Percentiles rank a stretch among this genome's conserved stretches.
These are phyloP conservation scores for Empidonax traillii DNA, from an alignment of 2,113 vertebrate genomes.

Conservation along the genomic window DNA sequence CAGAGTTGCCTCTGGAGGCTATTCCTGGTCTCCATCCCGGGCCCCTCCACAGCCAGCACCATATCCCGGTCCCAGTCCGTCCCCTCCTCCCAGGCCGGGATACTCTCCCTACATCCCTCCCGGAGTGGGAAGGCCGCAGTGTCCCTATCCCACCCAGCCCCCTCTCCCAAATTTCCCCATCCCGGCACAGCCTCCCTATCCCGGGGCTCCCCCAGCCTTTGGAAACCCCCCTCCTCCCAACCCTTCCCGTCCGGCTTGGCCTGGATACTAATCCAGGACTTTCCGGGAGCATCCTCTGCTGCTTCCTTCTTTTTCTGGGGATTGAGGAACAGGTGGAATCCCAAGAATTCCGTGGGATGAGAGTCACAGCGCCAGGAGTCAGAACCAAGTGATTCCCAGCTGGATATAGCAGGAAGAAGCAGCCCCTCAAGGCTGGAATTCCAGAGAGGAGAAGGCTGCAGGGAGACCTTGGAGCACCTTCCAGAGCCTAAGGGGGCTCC, in stretches of 20 bases:
- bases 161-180: slow-evolving; percentile 54
- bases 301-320: background rate
- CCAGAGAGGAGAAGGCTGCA: background rate
- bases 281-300: background rate
- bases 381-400: background rate
- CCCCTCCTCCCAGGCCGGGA: slow-evolving; percentile 17
- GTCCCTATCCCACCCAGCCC: slow-evolving; percentile 68
- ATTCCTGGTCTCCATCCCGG: slow-evolving; percentile 70
- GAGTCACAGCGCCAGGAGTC: background rate
- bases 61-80: background rate
- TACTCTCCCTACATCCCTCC: slow-evolving; percentile 46
- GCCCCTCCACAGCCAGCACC: background rate
- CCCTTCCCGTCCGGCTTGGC: slow-evolving; percentile 71
- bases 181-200: slow-evolving; percentile 44
- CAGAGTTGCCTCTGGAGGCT: background rate
- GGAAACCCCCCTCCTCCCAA: slow-evolving; percentile 65
- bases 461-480: background rate
- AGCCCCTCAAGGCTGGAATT: background rate
- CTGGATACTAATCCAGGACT: slow-evolving; percentile 58
- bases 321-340: background rate
- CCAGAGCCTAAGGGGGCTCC: background rate
- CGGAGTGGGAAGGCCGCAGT: background rate
- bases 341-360: background rate
- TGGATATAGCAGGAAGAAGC: background rate
- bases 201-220: slow-evolving; percentile 27